Evolutionary conservation across 2,888 invertebrate species (phyloP).

Genomic region (Drosophila infuscata): DNA sequence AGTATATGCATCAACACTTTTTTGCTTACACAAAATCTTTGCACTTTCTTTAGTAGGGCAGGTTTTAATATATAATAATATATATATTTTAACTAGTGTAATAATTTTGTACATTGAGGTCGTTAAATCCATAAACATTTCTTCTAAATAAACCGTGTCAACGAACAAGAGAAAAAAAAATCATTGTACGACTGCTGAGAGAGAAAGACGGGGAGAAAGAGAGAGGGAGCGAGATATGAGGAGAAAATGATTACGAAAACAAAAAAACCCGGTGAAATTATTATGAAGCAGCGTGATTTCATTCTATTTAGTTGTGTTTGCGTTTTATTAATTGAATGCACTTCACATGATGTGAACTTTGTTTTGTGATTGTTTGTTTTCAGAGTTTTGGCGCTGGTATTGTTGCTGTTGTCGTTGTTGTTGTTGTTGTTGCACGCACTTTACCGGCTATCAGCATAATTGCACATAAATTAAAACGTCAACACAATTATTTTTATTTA

Average conservation of each 20-base stretch:
- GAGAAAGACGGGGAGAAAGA: neutral
- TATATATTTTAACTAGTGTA: neutral
- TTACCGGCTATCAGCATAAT: conserved; percentile 45
- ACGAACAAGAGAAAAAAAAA: neutral
- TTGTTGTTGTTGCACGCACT: conserved; percentile 38
- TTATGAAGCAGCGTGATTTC: conserved; percentile 21
- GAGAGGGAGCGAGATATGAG: neutral
- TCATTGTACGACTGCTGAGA: neutral
- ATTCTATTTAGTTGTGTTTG: conserved; percentile 31
- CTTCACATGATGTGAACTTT: conserved; percentile 34
- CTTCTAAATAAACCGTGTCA: conserved; percentile 10
- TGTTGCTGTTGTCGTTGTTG: conserved; percentile 15
- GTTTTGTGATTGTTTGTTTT: conserved; percentile 21
- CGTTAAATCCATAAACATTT: neutral
- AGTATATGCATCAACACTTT: neutral
- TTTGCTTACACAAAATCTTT: neutral
- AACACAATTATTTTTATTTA: conserved; percentile 48
- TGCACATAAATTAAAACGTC: conserved; percentile 62
- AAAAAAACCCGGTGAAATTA: conserved; percentile 31
- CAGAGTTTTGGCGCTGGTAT: conserved; percentile 15
- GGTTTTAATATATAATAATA: conserved; percentile 2
- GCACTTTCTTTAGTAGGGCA: conserved; percentile 13
- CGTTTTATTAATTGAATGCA: conserved; percentile 31
- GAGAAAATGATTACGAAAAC: conserved; percentile 15
- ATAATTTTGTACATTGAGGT: conserved; percentile 6